Evolutionary conservation across 2,797 vertebrate species (phyloP), one percentile per base, ranked within the genome.

Genomic region (Sorex maritimensis): DNA sequence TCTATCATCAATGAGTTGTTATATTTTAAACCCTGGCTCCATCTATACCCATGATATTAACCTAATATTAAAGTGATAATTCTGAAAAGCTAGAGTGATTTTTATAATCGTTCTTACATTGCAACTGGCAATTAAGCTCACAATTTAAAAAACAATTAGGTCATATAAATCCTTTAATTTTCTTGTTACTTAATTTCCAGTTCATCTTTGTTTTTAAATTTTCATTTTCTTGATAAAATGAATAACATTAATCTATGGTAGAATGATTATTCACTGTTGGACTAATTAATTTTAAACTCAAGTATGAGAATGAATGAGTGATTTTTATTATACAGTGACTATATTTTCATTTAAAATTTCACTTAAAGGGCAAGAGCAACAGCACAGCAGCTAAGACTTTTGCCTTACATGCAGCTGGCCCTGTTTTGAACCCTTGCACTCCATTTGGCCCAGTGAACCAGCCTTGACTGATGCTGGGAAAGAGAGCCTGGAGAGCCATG

Each of bases 221-320:
- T 92, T 90, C 11, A 93, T 88, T 93, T 95, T 49, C 28, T 88
- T 83, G 72, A 71, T 67, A 71, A 92, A 90, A 86, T 74, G 73
- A 93, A 88, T 90, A 41, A 52, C 65, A 90, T 81, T 28, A 28
- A 71, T 77, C n/a, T 28, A 30, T 49, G 21, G 1, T 49, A 74
- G 44, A 90, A 67, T 24, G 41, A 69, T 71, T 34, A 11, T 83
- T 58, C 28, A 74, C 13, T 75, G 8, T 77, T 88, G 26, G 4
- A 69, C 24, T 86, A 95, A 94, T 93, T 96, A 92, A 88, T 85
- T 94, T 90, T 80, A 71, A 67, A 83, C 26, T 85, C 58, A 95
- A 63, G 19, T 80, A 26, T 83, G 3, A 89, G 79, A 93, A 14
- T 81, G 77, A 94, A 86, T 84, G 34, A 95, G 41, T 21, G 73